Conservation (phyloP, 1,140 invertebrate genomes). For the Samia ricini region DNA sequence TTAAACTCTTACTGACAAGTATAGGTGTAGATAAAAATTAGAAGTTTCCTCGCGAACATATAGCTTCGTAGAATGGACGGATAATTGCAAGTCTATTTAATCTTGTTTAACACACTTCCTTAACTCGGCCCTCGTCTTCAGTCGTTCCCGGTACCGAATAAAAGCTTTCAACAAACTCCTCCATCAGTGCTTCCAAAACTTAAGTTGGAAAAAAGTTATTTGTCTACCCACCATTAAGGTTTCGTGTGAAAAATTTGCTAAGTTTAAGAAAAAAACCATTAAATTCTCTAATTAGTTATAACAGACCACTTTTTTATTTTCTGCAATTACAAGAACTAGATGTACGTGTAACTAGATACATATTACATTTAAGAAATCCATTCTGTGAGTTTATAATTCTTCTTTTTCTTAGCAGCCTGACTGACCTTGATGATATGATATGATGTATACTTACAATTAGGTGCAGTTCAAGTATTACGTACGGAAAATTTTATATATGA, state of each 20-base stretch:
- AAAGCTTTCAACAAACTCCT: background rate
- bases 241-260: background rate
- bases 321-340: too few species aligned
- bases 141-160: background rate
- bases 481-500: too few species aligned
- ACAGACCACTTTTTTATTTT: too few species aligned
- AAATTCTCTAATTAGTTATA: too few species aligned
- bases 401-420: too few species aligned
- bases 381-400: too few species aligned
- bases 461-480: too few species aligned
- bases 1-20: background rate
- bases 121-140: background rate
- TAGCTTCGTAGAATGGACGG: background rate
- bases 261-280: too few species aligned
- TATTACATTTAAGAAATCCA: too few species aligned
- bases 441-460: too few species aligned
- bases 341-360: too few species aligned
- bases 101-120: background rate
- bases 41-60: background rate
- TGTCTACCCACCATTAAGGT: conserved; percentile 1
- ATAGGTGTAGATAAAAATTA: background rate
- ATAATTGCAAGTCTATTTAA: background rate
- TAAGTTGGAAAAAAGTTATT: conserved; percentile 1
- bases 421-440: too few species aligned
- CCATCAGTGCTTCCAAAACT: background rate